Percentiles rank a stretch among this genome's conserved stretches.
These are phyloP conservation scores for Caenorhabditis virilis DNA, from an alignment of 2,888 invertebrate genomes.

Conservation along the genomic window DNA sequence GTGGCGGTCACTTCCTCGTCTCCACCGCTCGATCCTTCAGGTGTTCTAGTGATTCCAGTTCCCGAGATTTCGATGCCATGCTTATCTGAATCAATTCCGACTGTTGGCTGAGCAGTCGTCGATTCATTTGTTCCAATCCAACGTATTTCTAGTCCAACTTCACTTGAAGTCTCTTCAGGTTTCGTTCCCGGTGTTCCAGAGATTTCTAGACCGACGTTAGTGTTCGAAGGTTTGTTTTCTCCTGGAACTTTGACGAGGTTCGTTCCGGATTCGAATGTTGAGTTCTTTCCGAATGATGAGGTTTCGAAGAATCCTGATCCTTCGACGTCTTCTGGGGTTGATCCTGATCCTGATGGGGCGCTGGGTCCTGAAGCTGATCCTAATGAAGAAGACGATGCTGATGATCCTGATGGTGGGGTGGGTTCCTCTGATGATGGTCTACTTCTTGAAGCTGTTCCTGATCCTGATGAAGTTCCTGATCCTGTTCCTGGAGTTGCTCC, in stretches of 20 bases:
- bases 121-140: slow-evolving; percentile 8
- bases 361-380: not conserved
- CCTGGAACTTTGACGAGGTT: slow-evolving; percentile 7
- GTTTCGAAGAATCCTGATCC: slow-evolving; percentile 15
- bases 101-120: slow-evolving; percentile 9
- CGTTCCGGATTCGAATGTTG: slow-evolving; percentile 11
- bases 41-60: slow-evolving; percentile 4
- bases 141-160: slow-evolving; percentile 30
- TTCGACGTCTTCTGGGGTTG: not conserved
- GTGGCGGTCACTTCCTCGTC: slow-evolving; percentile 29
- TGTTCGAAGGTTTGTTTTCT: not conserved
- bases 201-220: slow-evolving; percentile 20
- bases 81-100: slow-evolving; percentile 17
- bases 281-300: slow-evolving; percentile 17
- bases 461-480: not conserved
- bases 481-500: not conserved
- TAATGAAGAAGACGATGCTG: not conserved
- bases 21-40: not conserved
- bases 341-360: not conserved
- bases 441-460: not conserved
- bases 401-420: not conserved
- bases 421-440: too few species aligned
- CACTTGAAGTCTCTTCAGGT: slow-evolving; percentile 1
- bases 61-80: slow-evolving; percentile 31
- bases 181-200: slow-evolving; percentile 7